Evolutionary conservation across 2,113 vertebrate species (phyloP), one percentile per base, ranked within the genome.

Genomic region (Corydoras sp.): DNA sequence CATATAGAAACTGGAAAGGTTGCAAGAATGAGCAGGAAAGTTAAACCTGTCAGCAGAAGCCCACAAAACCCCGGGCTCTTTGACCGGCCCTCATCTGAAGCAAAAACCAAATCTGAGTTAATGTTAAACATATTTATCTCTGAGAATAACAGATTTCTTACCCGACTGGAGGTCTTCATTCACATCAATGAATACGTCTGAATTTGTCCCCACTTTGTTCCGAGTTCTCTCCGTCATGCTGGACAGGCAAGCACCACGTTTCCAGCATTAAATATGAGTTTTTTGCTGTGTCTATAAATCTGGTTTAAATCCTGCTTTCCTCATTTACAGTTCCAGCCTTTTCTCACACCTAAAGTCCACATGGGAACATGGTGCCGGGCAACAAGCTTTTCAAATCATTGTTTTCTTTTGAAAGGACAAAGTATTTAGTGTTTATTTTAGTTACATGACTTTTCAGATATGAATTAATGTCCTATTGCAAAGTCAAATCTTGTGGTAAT

Each of bases 1-100:
- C 81, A 86, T 13, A 1, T 78, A 1, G 76, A 77, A 30, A 83
- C 1, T 31, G 81, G 83, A 73, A 86, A 80, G 18, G 80, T 83
- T 53, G 69, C 11, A 58, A 79, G 9, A 54, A 77, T 76, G 62
- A 81, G 53, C 9, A 53, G 6, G 10, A 58, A 58, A 2, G 79
- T 85, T 43, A 85, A 29, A 10, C 77, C 51, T 0, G 68, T 83
- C 3, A 85, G 67, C 48, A 82, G 69, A 10, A 74, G 10, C 59
- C 68, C 76, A 30, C 79, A 51, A 0, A 72, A 50, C 8, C 68
- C 69, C 35, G 54, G 9, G 1, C 1, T 3, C 29, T 68, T 18
- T 13, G 67, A 30, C 13, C 60, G 32, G 55, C 53, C 58, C 12
- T 58, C 74, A 32, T 65, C 82, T 77, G 24, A 8, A 50, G 3